Conservation (phyloP, 2,113 vertebrate genomes). For the Sinocyclocheilus anshuiensis region DNA sequence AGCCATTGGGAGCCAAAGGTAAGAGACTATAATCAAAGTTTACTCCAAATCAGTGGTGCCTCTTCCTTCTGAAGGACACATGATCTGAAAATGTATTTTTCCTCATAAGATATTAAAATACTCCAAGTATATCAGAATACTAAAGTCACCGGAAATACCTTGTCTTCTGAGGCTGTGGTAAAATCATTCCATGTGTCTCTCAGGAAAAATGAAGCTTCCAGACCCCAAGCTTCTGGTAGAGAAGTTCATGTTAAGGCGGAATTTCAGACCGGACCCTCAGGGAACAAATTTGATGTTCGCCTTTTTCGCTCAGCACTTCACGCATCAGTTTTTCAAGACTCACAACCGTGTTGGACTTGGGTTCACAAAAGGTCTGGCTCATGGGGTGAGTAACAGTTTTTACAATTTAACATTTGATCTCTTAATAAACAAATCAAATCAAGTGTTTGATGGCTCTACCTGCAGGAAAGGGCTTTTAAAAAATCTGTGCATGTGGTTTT, state of each 20-base stretch:
- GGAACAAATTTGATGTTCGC: slow-evolving; percentile 92
- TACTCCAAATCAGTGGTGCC: not conserved
- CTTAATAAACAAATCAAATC: not conserved
- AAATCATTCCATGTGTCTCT: not conserved
- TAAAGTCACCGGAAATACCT: not conserved
- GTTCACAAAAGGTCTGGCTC: slow-evolving; percentile 89
- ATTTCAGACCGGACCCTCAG: slow-evolving; percentile 85
- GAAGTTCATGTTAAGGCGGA: slow-evolving; percentile 80
- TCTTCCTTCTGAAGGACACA: not conserved
- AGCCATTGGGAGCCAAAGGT: slow-evolving; percentile 91
- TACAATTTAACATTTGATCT: not conserved
- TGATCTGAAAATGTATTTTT: not conserved
- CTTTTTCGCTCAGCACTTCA: slow-evolving; percentile 98
- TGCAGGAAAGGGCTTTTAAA: no score
- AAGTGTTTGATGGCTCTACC: not conserved
- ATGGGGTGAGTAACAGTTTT: slow-evolving; percentile 82
- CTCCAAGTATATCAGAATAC: not conserved
- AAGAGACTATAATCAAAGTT: slow-evolving; percentile 18
- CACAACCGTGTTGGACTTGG: slow-evolving; percentile 79
- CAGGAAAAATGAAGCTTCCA: slow-evolving; percentile 85
- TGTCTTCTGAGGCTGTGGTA: not conserved
- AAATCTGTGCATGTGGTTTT: no score
- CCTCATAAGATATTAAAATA: not conserved
- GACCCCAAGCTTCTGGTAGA: slow-evolving; percentile 77
- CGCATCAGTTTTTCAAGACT: slow-evolving; percentile 96